Evolutionary conservation across 1,140 invertebrate species (phyloP).

Genomic region (Hetaerina americana): DNA sequence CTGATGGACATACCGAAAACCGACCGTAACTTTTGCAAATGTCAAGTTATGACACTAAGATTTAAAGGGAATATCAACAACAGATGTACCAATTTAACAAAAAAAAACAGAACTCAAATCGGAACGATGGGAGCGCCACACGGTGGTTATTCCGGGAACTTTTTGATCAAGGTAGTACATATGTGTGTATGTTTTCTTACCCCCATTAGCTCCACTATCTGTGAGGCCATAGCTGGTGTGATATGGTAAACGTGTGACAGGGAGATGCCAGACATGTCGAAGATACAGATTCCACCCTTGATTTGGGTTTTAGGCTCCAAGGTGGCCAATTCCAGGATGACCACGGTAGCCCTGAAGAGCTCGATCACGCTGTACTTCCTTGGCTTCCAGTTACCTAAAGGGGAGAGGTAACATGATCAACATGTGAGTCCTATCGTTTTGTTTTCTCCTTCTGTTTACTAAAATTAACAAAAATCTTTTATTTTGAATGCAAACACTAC

Average conservation of each 20-base stretch:
- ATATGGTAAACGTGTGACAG: constrained; percentile 56
- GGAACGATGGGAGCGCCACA: too few species aligned
- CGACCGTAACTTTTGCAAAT: too few species aligned
- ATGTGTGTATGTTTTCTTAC: too few species aligned
- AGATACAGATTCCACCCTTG: constrained; percentile 58
- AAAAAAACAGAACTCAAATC: too few species aligned
- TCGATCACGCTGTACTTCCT: constrained; percentile 48
- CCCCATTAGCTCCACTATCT: constrained; percentile 48
- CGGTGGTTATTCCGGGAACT: too few species aligned
- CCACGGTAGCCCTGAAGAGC: constrained; percentile 55
- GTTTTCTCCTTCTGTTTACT: neutral
- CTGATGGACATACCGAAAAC: too few species aligned
- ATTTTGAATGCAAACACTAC: too few species aligned
- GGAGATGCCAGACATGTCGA: constrained; percentile 54
- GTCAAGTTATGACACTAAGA: too few species aligned
- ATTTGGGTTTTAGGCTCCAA: constrained; percentile 59
- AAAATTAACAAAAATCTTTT: constrained; percentile 25
- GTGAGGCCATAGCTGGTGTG: constrained; percentile 49
- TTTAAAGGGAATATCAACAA: too few species aligned
- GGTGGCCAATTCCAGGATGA: constrained; percentile 55
- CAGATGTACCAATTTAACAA: too few species aligned
- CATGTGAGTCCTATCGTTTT: neutral
- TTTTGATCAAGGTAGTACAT: too few species aligned
- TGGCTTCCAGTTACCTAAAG: constrained; percentile 56
- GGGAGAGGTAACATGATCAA: constrained; percentile 1